These are phyloP conservation scores for Hetaerina americana DNA, from an alignment of 1,140 invertebrate species.

Conservation along the genomic window DNA sequence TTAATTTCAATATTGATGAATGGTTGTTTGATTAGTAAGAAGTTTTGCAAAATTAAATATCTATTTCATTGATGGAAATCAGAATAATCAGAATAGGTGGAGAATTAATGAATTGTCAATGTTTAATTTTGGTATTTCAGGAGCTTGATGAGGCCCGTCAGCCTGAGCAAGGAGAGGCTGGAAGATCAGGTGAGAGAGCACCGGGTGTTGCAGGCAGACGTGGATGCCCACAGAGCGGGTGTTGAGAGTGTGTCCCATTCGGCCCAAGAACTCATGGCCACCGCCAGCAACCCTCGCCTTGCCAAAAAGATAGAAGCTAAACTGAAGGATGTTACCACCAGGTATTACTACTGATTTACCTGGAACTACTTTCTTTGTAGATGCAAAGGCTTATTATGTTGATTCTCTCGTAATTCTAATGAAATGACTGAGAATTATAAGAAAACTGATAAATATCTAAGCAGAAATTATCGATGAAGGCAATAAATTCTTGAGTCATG, in stretches of 20 bases:
- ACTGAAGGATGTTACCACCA: slow-evolving; percentile 62
- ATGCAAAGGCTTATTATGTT: background rate
- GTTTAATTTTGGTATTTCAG: slow-evolving; percentile 28
- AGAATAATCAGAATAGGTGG: slow-evolving; percentile 20
- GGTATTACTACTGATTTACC: slow-evolving; percentile 17
- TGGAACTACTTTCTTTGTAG: background rate
- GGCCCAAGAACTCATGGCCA: slow-evolving; percentile 64
- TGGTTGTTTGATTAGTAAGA: too few species aligned
- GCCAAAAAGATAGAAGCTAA: slow-evolving; percentile 83
- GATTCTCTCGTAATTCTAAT: background rate
- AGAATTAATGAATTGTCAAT: slow-evolving; percentile 9
- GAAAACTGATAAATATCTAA: too few species aligned
- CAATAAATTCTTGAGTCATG: too few species aligned
- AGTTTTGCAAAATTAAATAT: too few species aligned
- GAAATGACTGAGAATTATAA: background rate
- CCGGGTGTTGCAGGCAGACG: slow-evolving; percentile 62
- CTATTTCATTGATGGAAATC: slow-evolving; percentile 1
- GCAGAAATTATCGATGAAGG: too few species aligned
- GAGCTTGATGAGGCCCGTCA: slow-evolving; percentile 63
- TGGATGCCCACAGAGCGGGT: slow-evolving; percentile 70
- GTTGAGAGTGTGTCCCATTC: slow-evolving; percentile 66
- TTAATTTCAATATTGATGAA: too few species aligned
- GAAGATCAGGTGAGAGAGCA: slow-evolving; percentile 81
- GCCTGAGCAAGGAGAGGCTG: slow-evolving; percentile 73
- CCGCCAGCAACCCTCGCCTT: slow-evolving; percentile 68